These are phyloP conservation scores for Anthoscopus minutus DNA, from an alignment of 2,113 vertebrate genomes.

Conservation along the genomic window DNA sequence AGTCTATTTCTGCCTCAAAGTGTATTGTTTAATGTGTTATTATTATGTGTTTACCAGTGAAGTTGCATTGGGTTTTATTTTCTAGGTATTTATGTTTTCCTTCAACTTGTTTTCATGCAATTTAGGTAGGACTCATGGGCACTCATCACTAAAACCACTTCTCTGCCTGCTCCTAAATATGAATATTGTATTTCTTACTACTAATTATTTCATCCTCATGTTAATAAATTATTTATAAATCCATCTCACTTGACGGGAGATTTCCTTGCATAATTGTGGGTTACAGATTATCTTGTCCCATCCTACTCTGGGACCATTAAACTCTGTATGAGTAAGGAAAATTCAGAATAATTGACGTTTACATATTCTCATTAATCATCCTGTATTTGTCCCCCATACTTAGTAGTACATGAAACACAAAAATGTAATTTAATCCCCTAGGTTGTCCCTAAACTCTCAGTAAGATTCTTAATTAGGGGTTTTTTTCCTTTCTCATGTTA, in stretches of 20 bases:
- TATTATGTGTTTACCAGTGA: background rate
- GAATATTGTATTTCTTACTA: background rate
- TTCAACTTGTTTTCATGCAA: background rate
- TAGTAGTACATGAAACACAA: background rate
- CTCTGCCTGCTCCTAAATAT: background rate
- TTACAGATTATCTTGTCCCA: background rate
- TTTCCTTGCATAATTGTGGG: background rate
- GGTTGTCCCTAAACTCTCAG: background rate
- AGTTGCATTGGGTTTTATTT: background rate
- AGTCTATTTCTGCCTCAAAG: background rate
- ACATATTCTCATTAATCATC: background rate
- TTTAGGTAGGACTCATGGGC: background rate
- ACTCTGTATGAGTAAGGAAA: background rate
- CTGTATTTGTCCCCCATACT: background rate
- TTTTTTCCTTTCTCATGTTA: background rate
- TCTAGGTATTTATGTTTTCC: background rate
- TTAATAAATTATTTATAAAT: background rate
- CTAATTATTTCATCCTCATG: background rate
- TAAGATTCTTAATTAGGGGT: background rate
- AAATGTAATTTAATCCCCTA: background rate
- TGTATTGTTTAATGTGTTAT: background rate
- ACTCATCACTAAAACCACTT: background rate
- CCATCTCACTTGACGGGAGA: background rate
- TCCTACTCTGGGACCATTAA: background rate
- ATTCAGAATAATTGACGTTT: background rate